phyloP scores from a whole-genome alignment of 2,888 invertebrate genomes.

The Liposcelis brunnea region DNA sequence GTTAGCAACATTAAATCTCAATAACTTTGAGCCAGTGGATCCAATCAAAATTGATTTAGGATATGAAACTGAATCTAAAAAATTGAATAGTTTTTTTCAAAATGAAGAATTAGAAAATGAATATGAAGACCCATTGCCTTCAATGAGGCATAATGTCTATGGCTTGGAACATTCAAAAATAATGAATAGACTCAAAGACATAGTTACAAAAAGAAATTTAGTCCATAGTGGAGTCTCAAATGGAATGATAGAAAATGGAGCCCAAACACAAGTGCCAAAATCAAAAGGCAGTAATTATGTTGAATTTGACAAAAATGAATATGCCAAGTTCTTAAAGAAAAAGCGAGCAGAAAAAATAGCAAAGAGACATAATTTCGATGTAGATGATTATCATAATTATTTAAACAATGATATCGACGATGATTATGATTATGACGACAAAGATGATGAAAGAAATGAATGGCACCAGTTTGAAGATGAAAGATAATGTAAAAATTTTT shows the following conservation, averaged over 20 bases:
- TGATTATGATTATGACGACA: background rate
- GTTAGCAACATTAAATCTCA: background rate
- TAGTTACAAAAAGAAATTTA: background rate
- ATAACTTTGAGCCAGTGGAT: background rate
- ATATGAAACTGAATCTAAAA: background rate
- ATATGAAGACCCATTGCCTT: background rate
- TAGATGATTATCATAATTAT: background rate
- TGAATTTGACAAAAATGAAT: too few species aligned
- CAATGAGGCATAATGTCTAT: conserved; percentile 1
- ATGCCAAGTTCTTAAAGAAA: too few species aligned
- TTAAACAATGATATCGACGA: background rate
- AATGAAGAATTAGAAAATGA: background rate
- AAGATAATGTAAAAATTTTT: too few species aligned
- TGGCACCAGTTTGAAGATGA: background rate
- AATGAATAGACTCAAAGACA: background rate
- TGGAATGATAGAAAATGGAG: too few species aligned
- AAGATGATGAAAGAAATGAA: background rate
- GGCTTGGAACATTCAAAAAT: background rate
- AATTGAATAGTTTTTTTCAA: background rate
- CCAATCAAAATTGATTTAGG: background rate
- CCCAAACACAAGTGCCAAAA: too few species aligned
- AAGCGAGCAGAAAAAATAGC: background rate
- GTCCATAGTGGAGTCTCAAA: too few species aligned
- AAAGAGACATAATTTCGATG: background rate
- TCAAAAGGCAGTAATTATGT: too few species aligned